Conservation (phyloP, 1,140 invertebrate genomes). For the Temnothorax curvispinosus region DNA sequence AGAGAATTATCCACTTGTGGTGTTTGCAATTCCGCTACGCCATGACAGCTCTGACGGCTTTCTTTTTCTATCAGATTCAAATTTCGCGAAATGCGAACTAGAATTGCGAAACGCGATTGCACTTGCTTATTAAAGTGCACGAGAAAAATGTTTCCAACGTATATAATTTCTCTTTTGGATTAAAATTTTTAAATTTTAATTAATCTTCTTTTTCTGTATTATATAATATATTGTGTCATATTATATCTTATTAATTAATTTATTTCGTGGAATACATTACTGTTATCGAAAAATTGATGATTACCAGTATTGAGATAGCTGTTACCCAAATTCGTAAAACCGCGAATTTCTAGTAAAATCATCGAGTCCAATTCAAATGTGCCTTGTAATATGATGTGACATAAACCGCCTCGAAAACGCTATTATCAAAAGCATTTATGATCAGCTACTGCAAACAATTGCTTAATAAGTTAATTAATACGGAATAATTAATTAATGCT, state of each 20-base stretch:
- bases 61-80: not conserved
- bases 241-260: not conserved
- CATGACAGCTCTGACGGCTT: too few species aligned
- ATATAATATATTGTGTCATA: not conserved
- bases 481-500: constrained; percentile 19
- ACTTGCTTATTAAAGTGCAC: not conserved
- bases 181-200: not conserved
- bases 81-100: not conserved
- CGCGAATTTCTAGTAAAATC: not conserved
- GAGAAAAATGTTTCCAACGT: not conserved
- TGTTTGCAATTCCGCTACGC: not conserved
- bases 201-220: not conserved
- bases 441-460: not conserved
- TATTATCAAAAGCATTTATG: constrained; percentile 9
- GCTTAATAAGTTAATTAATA: constrained; percentile 29
- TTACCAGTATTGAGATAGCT: not conserved
- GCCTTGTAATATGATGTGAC: not conserved
- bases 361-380: not conserved
- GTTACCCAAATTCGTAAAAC: not conserved
- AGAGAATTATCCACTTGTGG: not conserved
- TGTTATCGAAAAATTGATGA: not conserved
- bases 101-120: not conserved
- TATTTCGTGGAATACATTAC: not conserved
- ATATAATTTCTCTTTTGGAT: not conserved
- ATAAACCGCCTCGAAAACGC: not conserved